Conservation (phyloP, 2,888 invertebrate genomes). For the Troides helena region DNA sequence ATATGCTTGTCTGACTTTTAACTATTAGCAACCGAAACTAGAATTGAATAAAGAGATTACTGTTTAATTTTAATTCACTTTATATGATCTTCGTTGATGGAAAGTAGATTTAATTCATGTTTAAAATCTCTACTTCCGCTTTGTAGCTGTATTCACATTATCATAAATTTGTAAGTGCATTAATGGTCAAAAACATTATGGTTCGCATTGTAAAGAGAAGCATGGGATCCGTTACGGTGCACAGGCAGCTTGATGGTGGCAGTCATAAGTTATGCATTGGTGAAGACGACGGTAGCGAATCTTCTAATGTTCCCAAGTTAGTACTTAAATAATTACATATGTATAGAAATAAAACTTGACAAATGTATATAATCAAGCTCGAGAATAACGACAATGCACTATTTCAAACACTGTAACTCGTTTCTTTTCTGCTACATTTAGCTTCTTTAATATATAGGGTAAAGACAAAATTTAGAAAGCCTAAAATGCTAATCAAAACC, state of each 20-base stretch:
- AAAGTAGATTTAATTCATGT: background rate
- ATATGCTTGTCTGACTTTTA: too few species aligned
- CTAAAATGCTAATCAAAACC: too few species aligned
- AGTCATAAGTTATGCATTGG: slow-evolving; percentile 26
- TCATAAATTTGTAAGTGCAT: slow-evolving; percentile 12
- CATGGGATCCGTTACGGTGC: slow-evolving; percentile 13
- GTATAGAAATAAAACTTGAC: background rate
- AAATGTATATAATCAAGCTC: too few species aligned
- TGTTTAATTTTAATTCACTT: background rate
- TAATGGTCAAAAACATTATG: slow-evolving; percentile 17
- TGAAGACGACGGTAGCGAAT: slow-evolving; percentile 7
- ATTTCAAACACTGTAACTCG: too few species aligned
- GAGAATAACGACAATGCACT: too few species aligned
- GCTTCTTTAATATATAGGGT: too few species aligned
- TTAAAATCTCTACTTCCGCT: slow-evolving; percentile 1
- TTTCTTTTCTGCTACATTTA: too few species aligned
- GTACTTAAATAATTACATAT: background rate
- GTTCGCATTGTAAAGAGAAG: slow-evolving; percentile 6
- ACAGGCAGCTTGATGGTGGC: slow-evolving; percentile 15
- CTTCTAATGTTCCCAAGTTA: slow-evolving; percentile 27
- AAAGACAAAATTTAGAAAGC: too few species aligned
- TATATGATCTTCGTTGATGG: background rate
- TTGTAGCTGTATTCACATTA: slow-evolving; percentile 6
- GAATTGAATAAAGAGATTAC: background rate
- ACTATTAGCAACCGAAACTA: background rate